Base-by-base conservation (phyloP, 2,113 vertebrate genomes). In the Echinops telfairi region DNA sequence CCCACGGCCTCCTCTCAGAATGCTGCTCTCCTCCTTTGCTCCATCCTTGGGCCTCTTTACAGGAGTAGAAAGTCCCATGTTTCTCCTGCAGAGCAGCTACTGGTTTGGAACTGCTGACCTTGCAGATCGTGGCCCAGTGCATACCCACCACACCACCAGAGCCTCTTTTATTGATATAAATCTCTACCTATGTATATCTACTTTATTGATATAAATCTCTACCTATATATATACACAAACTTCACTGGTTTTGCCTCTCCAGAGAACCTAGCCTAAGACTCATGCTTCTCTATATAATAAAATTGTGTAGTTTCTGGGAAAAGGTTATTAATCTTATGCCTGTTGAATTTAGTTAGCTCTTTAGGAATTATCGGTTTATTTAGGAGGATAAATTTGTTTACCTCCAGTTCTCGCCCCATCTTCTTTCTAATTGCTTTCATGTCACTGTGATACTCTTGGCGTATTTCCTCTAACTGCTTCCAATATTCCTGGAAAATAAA, bases 361-460 rank as follows among this genome's bases (percentile, higher is more conserved):
- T 62, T 62, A 22, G 88, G 36, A n/a, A 47, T 6, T 66, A 2
- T 6, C 4, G 22, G 8, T n/a, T 58, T 7, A 47, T 93, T 38
- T 64, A 22, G 79, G 8, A 77, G 43, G 73, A 20, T 12, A 27
- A 75, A n/a, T 70, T 75, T 16, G 40, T 53, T 96, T 97, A 99
- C 99, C 98, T 99, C 96, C 6, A 95, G 16, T 78, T 94, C 76
- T 88, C 75, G 89, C 66, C 97, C 98, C 75, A 98, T 97, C 97
- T 98, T 99, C 62, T 81, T 97, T 93, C 95, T 98, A 95, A 99
- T 98, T 95, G 97, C 98, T 93, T 98, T 98, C 90, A 99, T 94
- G 60, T 99, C 96, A 10, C 91, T 97, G 20, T 98, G 98, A 97
- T 99, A 99, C 94, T 98, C 98, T 73, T 98, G 98, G 47, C 99